Conservation (phyloP, 2,113 vertebrate species). For the Tupaia chinensis region DNA sequence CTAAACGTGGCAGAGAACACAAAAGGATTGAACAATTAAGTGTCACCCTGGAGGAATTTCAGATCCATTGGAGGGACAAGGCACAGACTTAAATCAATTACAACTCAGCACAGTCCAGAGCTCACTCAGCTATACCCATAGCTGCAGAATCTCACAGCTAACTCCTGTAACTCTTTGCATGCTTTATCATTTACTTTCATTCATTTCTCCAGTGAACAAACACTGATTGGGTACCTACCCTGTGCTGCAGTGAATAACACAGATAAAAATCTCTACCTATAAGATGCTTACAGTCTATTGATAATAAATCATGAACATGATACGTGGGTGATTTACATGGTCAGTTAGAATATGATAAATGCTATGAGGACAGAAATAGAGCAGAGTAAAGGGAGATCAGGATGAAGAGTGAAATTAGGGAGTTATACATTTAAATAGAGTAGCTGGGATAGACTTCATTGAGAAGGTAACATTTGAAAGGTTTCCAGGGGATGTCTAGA, state of each 20-base stretch:
- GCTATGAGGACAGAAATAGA: background rate
- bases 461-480: background rate
- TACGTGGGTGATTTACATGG: background rate
- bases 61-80: background rate
- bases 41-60: background rate
- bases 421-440: background rate
- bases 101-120: background rate
- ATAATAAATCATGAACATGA: constrained; percentile 4
- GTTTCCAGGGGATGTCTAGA: background rate
- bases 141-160: background rate
- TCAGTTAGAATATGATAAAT: background rate
- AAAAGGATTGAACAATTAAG: background rate
- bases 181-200: background rate
- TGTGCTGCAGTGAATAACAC: background rate
- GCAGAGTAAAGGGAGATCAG: background rate
- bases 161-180: background rate
- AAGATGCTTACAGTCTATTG: background rate
- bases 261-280: background rate
- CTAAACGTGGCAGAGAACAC: background rate
- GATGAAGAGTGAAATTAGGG: background rate
- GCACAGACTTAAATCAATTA: background rate
- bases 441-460: background rate
- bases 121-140: accelerated
- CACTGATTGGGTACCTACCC: background rate
- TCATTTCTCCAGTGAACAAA: background rate